Evolutionary conservation across 1,140 invertebrate species (phyloP).

Genomic region (Drosophila nebulosa): DNA sequence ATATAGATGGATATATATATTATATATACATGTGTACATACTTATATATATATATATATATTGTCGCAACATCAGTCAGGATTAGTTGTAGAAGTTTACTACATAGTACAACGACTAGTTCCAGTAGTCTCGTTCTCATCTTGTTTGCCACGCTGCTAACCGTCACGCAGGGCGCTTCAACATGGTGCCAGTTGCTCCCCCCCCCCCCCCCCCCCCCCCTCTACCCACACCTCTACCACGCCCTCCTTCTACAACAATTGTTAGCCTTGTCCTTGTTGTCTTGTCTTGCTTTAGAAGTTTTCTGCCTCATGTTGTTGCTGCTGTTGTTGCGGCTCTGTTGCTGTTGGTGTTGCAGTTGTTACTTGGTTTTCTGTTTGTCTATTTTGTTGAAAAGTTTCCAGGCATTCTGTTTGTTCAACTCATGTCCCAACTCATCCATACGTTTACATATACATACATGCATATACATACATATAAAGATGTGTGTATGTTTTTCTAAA

Average conservation of each 20-base stretch:
- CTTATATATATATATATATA: constrained; percentile 53
- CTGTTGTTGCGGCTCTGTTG: constrained; percentile 38
- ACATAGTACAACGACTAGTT: constrained; percentile 43
- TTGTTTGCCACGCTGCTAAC: constrained; percentile 74
- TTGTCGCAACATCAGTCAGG: constrained; percentile 77
- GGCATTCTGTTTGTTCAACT: constrained; percentile 54
- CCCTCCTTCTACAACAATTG: constrained; percentile 20
- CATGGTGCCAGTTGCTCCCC: constrained; percentile 59
- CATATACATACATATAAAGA: constrained; percentile 7
- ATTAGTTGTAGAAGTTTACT: constrained; percentile 74
- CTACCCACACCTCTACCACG: not conserved
- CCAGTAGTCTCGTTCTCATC: constrained; percentile 47
- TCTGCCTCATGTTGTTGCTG: constrained; percentile 33
- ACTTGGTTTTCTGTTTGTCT: constrained; percentile 42
- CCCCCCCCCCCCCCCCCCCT: not conserved
- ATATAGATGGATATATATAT: constrained; percentile 18
- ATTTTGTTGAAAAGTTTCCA: constrained; percentile 54
- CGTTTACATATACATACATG: not conserved
- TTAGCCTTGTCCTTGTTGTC: constrained; percentile 71
- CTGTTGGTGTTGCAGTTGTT: constrained; percentile 39
- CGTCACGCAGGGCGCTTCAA: constrained; percentile 68
- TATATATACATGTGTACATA: constrained; percentile 2
- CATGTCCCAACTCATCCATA: constrained; percentile 21
- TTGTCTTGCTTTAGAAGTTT: constrained; percentile 66
- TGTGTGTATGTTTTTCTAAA: not conserved